Evolutionary conservation across 2,797 vertebrate genomes (phyloP).

Genomic region (Vespertilio murinus): DNA sequence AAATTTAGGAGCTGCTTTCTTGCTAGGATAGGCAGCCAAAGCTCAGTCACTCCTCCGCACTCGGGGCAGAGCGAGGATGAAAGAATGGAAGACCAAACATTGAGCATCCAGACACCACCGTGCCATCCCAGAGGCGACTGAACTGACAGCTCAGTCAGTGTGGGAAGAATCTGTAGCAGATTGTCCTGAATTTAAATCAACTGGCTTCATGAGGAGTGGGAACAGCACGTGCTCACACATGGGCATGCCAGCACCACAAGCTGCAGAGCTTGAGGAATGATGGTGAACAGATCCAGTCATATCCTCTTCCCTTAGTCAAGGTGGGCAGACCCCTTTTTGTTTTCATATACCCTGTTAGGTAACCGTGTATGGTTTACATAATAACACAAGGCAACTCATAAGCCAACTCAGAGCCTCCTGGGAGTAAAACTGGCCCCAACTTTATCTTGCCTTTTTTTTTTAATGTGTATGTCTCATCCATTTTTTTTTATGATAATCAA

Average conservation of each 20-base stretch:
- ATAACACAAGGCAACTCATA: neutral
- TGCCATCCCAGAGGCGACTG: neutral
- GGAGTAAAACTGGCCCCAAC: neutral
- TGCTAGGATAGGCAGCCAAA: neutral
- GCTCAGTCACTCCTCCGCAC: neutral
- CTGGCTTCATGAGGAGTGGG: neutral
- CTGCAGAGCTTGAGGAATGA: neutral
- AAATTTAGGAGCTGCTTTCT: neutral
- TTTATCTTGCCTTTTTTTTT: neutral
- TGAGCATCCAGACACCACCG: neutral
- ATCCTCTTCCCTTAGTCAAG: neutral
- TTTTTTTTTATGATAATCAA: slow-evolving; percentile 24
- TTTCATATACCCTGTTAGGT: neutral
- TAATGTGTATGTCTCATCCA: neutral
- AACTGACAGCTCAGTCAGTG: neutral
- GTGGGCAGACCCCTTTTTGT: neutral
- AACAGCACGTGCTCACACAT: slow-evolving; percentile 8
- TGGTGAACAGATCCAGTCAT: neutral
- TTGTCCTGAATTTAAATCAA: slow-evolving; percentile 59
- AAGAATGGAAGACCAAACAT: neutral
- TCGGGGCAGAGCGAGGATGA: neutral
- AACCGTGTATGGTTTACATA: neutral
- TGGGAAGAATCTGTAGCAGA: slow-evolving; percentile 31
- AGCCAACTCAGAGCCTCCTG: neutral
- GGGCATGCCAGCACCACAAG: neutral